These are phyloP conservation scores for Uria aalge DNA, from an alignment of 2,113 vertebrate species.

Conservation along the genomic window DNA sequence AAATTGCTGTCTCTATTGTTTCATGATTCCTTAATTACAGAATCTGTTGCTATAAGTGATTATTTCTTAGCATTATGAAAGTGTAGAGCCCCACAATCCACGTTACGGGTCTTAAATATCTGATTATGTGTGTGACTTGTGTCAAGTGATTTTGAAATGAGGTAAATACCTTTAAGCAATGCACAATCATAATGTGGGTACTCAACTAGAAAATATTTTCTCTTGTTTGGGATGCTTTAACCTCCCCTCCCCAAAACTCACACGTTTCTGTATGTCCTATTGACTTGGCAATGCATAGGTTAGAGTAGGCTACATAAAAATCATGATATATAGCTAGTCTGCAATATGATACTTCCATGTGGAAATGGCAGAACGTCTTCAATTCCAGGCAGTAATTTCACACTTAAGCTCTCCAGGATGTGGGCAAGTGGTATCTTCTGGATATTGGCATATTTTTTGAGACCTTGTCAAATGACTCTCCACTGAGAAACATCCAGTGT, in stretches of 20 bases:
- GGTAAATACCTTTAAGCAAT: conserved; percentile 54
- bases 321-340: not conserved
- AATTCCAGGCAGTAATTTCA: not conserved
- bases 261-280: not conserved
- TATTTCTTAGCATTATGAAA: conserved; percentile 42
- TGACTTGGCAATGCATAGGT: not conserved
- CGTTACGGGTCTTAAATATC: conserved; percentile 29
- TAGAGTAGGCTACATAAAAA: not conserved
- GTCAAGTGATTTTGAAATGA: conserved; percentile 32
- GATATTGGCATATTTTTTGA: not conserved
- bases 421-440: not conserved
- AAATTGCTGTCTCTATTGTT: conserved; percentile 16
- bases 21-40: conserved; percentile 44
- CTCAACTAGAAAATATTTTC: conserved; percentile 25
- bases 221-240: conserved; percentile 30
- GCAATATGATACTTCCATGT: not conserved
- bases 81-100: conserved; percentile 19
- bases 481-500: not conserved
- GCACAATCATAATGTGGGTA: not conserved
- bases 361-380: not conserved
- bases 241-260: not conserved
- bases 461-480: not conserved
- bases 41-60: conserved; percentile 52
- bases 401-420: not conserved
- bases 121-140: conserved; percentile 19